A percentile compares a stretch with the other conserved stretches of the same genome.
phyloP scores from a whole-genome alignment of 2,888 invertebrate genomes.

The Lasioglossum marginatum region DNA sequence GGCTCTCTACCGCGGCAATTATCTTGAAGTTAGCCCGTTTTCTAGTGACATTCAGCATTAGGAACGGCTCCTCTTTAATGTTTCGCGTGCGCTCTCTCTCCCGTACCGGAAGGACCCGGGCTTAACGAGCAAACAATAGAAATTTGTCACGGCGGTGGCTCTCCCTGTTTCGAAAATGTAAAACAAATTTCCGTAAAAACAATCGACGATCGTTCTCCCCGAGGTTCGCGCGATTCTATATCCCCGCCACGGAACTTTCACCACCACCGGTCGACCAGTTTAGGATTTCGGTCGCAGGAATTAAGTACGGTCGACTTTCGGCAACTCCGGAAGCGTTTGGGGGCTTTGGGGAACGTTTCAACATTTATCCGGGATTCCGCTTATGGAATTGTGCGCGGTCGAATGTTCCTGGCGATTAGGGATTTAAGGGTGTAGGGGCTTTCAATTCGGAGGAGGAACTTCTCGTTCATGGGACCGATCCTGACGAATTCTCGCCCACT shows the following conservation, averaged over 20 bases:
- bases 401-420: constrained; percentile 30
- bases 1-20: constrained; percentile 30
- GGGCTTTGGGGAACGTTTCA: constrained; percentile 29
- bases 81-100: background rate
- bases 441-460: background rate
- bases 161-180: background rate
- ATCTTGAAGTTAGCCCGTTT: constrained; percentile 45
- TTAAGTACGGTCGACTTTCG: constrained; percentile 22
- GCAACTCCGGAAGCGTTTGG: constrained; percentile 22
- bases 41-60: constrained; percentile 37
- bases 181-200: constrained; percentile 14
- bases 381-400: constrained; percentile 20
- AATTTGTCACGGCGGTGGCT: constrained; percentile 5
- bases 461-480: background rate
- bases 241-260: background rate
- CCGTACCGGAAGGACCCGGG: background rate
- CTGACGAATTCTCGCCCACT: constrained; percentile 2
- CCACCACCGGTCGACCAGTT: background rate
- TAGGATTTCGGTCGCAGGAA: background rate
- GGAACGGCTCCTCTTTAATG: constrained; percentile 23
- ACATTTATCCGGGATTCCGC: constrained; percentile 27
- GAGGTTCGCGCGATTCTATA: background rate
- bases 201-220: background rate
- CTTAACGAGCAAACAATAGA: constrained; percentile 32
- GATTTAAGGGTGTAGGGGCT: constrained; percentile 29